Percentiles rank a stretch among this genome's conserved stretches.
These are phyloP conservation scores for Cerastis leucographa DNA, from an alignment of 2,888 invertebrate species.

Conservation along the genomic window DNA sequence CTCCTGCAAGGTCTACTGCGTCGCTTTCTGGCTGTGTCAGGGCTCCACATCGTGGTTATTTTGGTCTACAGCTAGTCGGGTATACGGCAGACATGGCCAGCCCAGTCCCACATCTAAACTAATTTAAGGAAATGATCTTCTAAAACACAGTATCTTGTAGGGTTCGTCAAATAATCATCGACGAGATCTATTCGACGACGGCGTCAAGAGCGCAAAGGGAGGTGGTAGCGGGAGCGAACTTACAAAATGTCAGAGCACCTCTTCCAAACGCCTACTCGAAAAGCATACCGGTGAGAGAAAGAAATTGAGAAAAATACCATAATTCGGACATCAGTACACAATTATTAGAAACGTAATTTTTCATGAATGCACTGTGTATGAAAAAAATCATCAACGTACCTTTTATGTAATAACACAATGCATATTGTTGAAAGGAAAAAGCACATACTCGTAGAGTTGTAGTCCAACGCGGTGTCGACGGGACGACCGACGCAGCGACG, in stretches of 20 bases:
- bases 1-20: too few species aligned
- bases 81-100: too few species aligned
- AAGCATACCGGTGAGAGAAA: slow-evolving; percentile 38
- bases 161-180: slow-evolving; percentile 23
- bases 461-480: too few species aligned
- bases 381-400: neutral
- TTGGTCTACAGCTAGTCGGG: too few species aligned
- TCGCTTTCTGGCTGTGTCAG: too few species aligned
- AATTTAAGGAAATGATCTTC: neutral
- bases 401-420: neutral
- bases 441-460: too few species aligned
- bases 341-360: too few species aligned
- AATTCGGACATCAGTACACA: neutral
- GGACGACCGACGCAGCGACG: too few species aligned
- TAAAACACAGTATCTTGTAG: slow-evolving; percentile 5
- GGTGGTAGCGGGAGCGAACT: neutral
- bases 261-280: slow-evolving; percentile 26
- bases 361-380: neutral
- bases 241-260: slow-evolving; percentile 21
- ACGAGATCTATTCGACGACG: slow-evolving; percentile 21
- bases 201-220: neutral
- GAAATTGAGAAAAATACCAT: neutral
- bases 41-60: too few species aligned
- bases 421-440: neutral
- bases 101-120: neutral